A percentile compares a stretch with the other conserved stretches of the same genome.
phyloP scores from a whole-genome alignment of 2,888 invertebrate genomes.

The Cybosia mesomella region DNA sequence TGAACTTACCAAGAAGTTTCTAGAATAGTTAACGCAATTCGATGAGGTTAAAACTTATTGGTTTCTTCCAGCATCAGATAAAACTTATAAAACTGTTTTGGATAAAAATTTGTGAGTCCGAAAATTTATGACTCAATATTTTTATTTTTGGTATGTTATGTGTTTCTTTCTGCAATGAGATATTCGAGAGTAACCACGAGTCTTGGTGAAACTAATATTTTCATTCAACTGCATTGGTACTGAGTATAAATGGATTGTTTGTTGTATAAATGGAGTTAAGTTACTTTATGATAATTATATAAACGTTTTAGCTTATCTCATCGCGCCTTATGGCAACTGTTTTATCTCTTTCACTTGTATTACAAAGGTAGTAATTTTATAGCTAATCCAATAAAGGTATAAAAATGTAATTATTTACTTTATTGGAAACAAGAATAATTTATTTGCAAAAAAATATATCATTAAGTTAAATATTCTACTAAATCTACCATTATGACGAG shows the following conservation, averaged over 20 bases:
- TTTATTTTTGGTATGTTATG: background rate
- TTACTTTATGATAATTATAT: background rate
- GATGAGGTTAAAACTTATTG: too few species aligned
- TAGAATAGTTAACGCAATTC: too few species aligned
- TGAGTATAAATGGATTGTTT: background rate
- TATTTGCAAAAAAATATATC: background rate
- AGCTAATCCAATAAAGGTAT: conserved; percentile 26
- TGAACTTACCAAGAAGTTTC: too few species aligned
- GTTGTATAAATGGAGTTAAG: background rate
- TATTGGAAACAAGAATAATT: background rate
- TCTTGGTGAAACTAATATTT: background rate
- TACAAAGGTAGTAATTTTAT: conserved; percentile 32
- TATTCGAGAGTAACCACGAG: background rate
- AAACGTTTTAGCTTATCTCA: conserved; percentile 2
- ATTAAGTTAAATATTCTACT: background rate
- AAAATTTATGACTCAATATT: background rate
- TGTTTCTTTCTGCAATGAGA: background rate
- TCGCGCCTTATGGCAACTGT: background rate
- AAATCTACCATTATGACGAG: too few species aligned
- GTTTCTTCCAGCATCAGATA: too few species aligned
- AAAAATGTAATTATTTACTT: conserved; percentile 17
- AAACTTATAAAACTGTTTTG: too few species aligned
- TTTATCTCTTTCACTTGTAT: conserved; percentile 20
- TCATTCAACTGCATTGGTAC: background rate
- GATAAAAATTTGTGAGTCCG: too few species aligned